Conservation (phyloP, 2,888 invertebrate species). For the Lochmaea crataegi region DNA sequence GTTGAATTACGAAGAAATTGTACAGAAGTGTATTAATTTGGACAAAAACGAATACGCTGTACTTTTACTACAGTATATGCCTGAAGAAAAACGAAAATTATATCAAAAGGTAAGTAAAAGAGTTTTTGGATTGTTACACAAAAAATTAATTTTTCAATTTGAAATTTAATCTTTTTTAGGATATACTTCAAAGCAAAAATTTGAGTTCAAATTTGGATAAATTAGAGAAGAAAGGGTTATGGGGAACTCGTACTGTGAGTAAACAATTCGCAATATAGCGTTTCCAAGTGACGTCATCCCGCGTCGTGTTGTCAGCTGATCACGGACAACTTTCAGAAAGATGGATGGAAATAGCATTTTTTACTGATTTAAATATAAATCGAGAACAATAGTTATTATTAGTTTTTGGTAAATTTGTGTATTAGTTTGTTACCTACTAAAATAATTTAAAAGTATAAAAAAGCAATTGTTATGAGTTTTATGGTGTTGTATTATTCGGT, state of each 20-base stretch:
- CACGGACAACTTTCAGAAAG: too few relatives aligned
- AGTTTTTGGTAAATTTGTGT: too few relatives aligned
- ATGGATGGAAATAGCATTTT: too few relatives aligned
- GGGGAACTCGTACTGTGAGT: slow-evolving; percentile 33
- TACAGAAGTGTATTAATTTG: slow-evolving; percentile 50
- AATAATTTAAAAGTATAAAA: too few relatives aligned
- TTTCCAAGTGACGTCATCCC: too few relatives aligned
- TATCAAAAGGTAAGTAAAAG: slow-evolving; percentile 43
- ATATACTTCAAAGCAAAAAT: slow-evolving; percentile 7
- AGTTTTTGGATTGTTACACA: neutral
- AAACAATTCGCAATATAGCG: neutral
- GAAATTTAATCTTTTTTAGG: slow-evolving; percentile 22
- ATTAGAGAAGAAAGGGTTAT: slow-evolving; percentile 33
- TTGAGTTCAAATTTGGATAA: slow-evolving; percentile 22
- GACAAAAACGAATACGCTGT: slow-evolving; percentile 52
- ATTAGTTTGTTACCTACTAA: too few relatives aligned
- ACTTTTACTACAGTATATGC: slow-evolving; percentile 54
- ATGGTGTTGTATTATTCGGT: too few relatives aligned
- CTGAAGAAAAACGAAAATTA: slow-evolving; percentile 42
- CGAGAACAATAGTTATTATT: too few relatives aligned
- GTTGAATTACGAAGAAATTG: slow-evolving; percentile 53
- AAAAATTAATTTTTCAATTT: neutral
- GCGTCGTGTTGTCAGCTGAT: too few relatives aligned
- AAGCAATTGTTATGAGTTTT: too few relatives aligned
- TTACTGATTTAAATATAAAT: too few relatives aligned